These are phyloP conservation scores for Natrix natrix DNA, from an alignment of 2,797 vertebrate species.

Conservation along the genomic window DNA sequence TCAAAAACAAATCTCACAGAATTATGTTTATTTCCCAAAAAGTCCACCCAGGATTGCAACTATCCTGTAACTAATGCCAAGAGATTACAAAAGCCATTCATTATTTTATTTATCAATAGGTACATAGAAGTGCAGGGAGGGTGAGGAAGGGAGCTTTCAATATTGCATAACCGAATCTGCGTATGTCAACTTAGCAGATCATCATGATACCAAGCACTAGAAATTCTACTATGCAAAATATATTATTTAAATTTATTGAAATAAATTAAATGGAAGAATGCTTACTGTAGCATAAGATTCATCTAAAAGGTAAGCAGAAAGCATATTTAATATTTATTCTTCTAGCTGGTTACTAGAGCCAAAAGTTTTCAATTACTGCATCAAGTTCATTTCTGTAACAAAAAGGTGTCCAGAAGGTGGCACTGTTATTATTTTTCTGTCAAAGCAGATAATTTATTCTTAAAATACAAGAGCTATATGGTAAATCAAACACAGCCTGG, in stretches of 20 bases:
- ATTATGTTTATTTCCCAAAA: not conserved
- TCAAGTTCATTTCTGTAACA: not conserved
- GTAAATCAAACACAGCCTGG: not conserved
- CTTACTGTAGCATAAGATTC: not conserved
- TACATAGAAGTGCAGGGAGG: not conserved
- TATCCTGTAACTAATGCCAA: not conserved
- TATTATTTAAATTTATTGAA: not conserved
- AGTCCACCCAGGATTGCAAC: not conserved
- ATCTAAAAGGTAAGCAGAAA: not conserved
- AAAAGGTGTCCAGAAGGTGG: slow-evolving; percentile 19
- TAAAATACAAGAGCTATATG: not conserved
- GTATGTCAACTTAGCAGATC: not conserved
- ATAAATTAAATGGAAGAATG: not conserved
- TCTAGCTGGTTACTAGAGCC: not conserved
- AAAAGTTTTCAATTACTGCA: rapidly evolving
- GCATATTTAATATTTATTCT: not conserved
- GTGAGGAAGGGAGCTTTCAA: not conserved
- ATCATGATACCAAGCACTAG: not conserved
- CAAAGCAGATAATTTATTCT: not conserved
- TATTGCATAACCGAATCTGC: not conserved
- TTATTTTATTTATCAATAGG: not conserved
- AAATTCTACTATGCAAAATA: not conserved
- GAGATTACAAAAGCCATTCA: not conserved
- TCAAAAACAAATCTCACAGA: not conserved
- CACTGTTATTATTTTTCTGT: not conserved